phyloP scores from a whole-genome alignment of 2,888 invertebrate species.

The Helleia helle region DNA sequence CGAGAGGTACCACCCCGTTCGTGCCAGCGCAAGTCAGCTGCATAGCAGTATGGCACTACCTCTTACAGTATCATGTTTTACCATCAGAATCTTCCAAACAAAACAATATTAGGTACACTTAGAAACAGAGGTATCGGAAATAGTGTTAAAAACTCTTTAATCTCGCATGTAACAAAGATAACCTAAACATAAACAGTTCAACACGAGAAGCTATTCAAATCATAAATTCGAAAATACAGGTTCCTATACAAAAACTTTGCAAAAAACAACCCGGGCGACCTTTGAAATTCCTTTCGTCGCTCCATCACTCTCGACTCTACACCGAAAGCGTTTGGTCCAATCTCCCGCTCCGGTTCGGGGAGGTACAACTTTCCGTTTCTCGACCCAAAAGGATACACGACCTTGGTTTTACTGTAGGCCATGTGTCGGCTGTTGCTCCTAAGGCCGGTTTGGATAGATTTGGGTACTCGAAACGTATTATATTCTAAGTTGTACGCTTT shows the following conservation, averaged over 20 bases:
- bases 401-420: slow-evolving; percentile 69
- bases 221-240: neutral
- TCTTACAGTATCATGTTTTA: too few species aligned
- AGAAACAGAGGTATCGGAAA: too few species aligned
- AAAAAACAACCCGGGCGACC: neutral
- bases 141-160: too few species aligned
- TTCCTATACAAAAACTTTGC: neutral
- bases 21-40: too few species aligned
- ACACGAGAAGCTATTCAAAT: neutral
- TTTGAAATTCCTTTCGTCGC: neutral
- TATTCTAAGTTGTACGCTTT: too few species aligned
- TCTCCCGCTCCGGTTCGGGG: neutral
- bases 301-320: neutral
- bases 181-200: too few species aligned
- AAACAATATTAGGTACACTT: too few species aligned
- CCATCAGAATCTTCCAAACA: too few species aligned
- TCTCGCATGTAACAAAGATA: too few species aligned
- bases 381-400: slow-evolving; percentile 27
- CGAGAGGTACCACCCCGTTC: too few species aligned
- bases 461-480: neutral
- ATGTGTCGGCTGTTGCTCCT: slow-evolving; percentile 51
- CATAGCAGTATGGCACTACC: too few species aligned
- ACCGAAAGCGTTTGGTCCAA: neutral
- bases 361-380: slow-evolving; percentile 1
- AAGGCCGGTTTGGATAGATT: slow-evolving; percentile 3